Evolutionary conservation across 2,797 vertebrate genomes (phyloP).

Genomic region (Pagetopsis macropterus): DNA sequence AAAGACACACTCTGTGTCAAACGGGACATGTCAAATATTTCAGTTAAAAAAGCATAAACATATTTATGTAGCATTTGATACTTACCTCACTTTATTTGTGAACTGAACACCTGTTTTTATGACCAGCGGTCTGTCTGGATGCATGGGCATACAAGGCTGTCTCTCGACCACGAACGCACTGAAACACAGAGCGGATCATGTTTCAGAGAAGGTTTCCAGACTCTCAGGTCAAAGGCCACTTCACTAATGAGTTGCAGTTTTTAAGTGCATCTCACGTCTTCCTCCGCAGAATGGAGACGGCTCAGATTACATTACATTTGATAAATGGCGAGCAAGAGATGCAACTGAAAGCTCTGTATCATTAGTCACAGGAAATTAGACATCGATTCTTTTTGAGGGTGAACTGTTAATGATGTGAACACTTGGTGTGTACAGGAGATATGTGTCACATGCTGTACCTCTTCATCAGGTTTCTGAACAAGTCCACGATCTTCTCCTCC

Average conservation of each 20-base stretch:
- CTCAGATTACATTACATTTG: slow-evolving; percentile 4
- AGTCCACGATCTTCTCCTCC: slow-evolving; percentile 96
- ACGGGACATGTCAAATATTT: not conserved
- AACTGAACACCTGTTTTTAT: slow-evolving; percentile 99
- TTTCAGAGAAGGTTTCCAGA: slow-evolving; percentile 21
- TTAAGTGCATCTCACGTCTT: not conserved
- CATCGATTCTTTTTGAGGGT: not conserved
- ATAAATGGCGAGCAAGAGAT: not conserved
- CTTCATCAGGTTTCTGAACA: slow-evolving; percentile 98
- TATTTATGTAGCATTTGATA: not conserved
- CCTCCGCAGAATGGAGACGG: not conserved
- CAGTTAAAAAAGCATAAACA: slow-evolving; percentile 2
- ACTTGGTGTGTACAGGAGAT: not conserved
- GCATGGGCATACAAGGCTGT: slow-evolving; percentile 99
- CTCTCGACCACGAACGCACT: slow-evolving; percentile 98
- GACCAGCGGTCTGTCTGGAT: slow-evolving; percentile 96
- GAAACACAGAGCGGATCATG: slow-evolving; percentile 24
- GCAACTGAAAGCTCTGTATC: not conserved
- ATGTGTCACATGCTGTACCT: slow-evolving; percentile 80
- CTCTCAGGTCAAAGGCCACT: not conserved
- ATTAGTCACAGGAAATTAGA: not conserved
- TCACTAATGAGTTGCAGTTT: slow-evolving; percentile 1
- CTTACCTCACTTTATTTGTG: slow-evolving; percentile 97
- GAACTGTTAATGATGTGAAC: not conserved
- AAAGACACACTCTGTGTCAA: not conserved